A percentile compares a stretch with the other conserved stretches of the same genome.
These are phyloP conservation scores for Cantharis rustica DNA, from an alignment of 2,888 invertebrate genomes.

Conservation along the genomic window DNA sequence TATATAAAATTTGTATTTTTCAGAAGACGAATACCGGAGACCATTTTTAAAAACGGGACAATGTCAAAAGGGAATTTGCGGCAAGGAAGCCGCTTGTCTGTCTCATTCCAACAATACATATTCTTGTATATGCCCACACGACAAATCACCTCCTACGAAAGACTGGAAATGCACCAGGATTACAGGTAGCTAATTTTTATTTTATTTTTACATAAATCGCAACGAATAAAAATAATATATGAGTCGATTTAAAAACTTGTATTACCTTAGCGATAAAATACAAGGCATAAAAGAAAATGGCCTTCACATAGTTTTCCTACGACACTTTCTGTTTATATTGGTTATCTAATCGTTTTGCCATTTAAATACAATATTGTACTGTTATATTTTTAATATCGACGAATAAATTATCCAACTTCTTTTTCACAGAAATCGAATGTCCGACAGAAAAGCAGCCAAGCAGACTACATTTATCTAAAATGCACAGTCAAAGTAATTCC, in stretches of 20 bases:
- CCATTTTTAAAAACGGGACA: constrained; percentile 48
- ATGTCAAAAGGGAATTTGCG: constrained; percentile 62
- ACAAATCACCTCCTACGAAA: constrained; percentile 64
- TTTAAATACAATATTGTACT: neutral
- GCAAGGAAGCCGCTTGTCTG: constrained; percentile 67
- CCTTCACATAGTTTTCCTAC: neutral
- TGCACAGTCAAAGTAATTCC: neutral
- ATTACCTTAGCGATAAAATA: neutral
- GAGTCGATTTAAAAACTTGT: neutral
- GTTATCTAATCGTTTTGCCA: neutral
- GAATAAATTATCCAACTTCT: neutral
- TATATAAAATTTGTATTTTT: too few species aligned
- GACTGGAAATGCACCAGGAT: constrained; percentile 65
- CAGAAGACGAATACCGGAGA: constrained; percentile 32
- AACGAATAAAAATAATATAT: too few species aligned
- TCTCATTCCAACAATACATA: constrained; percentile 59
- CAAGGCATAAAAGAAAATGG: neutral
- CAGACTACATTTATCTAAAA: neutral
- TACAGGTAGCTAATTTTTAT: constrained; percentile 56
- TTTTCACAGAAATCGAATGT: neutral
- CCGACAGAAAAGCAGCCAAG: neutral
- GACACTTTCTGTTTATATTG: neutral
- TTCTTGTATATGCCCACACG: constrained; percentile 70
- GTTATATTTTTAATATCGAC: neutral
- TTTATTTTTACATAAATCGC: neutral